Evolutionary conservation across 2,113 vertebrate species (phyloP).

Genomic region (Hydrochoerus hydrochaeris): DNA sequence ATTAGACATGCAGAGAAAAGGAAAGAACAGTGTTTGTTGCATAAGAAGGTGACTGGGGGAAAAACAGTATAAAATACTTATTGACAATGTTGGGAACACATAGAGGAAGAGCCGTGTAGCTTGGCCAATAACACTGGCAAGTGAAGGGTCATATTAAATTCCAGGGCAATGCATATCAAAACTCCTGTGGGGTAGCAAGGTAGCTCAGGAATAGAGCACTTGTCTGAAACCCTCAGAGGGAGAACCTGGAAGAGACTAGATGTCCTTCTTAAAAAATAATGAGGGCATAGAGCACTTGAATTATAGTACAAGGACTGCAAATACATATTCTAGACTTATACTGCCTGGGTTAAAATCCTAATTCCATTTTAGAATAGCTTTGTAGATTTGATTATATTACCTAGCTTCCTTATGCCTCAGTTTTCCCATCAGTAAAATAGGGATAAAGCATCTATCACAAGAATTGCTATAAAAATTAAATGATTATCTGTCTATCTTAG

Average conservation of each 20-base stretch:
- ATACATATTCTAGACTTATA: neutral
- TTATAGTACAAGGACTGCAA: neutral
- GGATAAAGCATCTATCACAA: neutral
- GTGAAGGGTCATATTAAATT: neutral
- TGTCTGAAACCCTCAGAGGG: neutral
- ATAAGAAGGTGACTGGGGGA: neutral
- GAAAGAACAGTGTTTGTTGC: neutral
- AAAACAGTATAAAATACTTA: neutral
- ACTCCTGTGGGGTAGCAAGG: neutral
- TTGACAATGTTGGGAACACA: neutral
- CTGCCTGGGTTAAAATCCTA: neutral
- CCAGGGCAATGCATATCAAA: neutral
- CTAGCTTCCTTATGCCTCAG: neutral
- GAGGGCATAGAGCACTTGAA: neutral
- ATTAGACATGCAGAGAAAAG: neutral
- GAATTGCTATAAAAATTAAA: neutral
- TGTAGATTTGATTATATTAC: neutral
- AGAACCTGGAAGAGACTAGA: neutral
- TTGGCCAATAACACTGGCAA: neutral
- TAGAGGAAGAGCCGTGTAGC: neutral
- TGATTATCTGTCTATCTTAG: neutral
- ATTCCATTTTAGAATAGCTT: neutral
- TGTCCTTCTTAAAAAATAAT: neutral
- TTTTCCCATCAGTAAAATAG: neutral
- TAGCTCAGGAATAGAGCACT: neutral